Evolutionary conservation across 2,797 vertebrate genomes (phyloP).

Genomic region (Argyrosomus regius): DNA sequence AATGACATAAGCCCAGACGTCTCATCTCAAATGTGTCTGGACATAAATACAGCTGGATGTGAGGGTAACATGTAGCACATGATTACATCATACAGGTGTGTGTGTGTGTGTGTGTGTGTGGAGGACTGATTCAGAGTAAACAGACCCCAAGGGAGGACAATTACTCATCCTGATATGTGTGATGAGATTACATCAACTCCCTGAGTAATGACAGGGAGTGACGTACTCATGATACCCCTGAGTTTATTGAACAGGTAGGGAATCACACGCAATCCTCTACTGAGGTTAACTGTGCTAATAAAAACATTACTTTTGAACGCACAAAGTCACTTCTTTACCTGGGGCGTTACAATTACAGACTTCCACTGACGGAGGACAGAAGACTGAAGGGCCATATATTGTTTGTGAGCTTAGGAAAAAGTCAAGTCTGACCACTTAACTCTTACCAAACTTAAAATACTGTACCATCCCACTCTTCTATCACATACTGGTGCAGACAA

Average conservation of each 20-base stretch:
- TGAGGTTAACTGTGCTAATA: background rate
- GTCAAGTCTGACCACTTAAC: background rate
- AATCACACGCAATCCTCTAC: background rate
- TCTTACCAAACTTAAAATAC: background rate
- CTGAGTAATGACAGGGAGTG: constrained; percentile 22
- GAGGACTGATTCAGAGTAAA: constrained; percentile 55
- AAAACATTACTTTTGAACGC: background rate
- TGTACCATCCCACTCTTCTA: background rate
- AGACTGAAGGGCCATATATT: background rate
- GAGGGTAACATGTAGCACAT: background rate
- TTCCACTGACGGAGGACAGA: background rate
- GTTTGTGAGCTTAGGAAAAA: background rate
- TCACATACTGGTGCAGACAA: constrained; percentile 11
- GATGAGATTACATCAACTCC: constrained; percentile 16
- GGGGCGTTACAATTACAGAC: background rate
- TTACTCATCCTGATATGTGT: constrained; percentile 33
- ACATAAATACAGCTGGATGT: constrained; percentile 30
- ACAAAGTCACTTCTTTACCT: background rate
- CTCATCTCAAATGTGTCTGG: background rate
- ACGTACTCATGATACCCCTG: background rate
- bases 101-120: constrained; percentile 46
- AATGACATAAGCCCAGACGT: constrained; percentile 29
- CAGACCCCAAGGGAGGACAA: background rate
- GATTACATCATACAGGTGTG: constrained; percentile 55
- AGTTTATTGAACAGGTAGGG: background rate